Evolutionary conservation across 2,888 invertebrate species (phyloP).

Genomic region (Micoletzkya japonica): DNA sequence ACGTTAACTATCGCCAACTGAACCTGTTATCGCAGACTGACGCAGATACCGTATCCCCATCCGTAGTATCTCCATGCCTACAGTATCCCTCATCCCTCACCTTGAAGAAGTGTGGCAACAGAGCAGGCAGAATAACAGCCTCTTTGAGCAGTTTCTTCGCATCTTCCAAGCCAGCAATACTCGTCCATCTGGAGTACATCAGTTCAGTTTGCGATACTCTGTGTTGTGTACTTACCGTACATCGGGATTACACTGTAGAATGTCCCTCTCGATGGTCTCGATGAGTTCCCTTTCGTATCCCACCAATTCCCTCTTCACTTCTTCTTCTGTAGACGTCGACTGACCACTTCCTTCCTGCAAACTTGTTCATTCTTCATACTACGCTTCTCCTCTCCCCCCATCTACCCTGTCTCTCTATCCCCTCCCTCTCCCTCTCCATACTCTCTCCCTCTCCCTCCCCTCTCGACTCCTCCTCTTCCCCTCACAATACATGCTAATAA

Average conservation of each 20-base stretch:
- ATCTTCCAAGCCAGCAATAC: slow-evolving; percentile 67
- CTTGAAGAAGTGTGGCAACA: slow-evolving; percentile 96
- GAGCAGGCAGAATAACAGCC: slow-evolving; percentile 93
- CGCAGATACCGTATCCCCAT: too few species aligned
- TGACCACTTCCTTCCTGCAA: background rate
- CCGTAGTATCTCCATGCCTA: too few species aligned
- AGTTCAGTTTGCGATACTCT: background rate
- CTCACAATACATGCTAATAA: too few species aligned
- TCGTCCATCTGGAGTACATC: slow-evolving; percentile 14
- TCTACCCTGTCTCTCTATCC: background rate
- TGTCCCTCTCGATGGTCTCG: slow-evolving; percentile 90
- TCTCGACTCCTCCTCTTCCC: too few species aligned
- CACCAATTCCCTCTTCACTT: slow-evolving; percentile 60
- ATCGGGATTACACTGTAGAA: slow-evolving; percentile 93
- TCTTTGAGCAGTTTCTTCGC: slow-evolving; percentile 81
- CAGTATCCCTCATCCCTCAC: too few species aligned
- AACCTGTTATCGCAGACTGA: too few species aligned
- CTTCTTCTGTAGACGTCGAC: slow-evolving; percentile 12
- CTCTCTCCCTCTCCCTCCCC: too few species aligned
- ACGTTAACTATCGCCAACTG: too few species aligned
- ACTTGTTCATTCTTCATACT: background rate
- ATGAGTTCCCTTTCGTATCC: slow-evolving; percentile 87
- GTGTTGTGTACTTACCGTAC: slow-evolving; percentile 80
- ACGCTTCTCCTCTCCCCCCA: background rate
- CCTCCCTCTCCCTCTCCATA: background rate